Conservation (phyloP, 2,797 vertebrate genomes). For the Danio tinwini region DNA sequence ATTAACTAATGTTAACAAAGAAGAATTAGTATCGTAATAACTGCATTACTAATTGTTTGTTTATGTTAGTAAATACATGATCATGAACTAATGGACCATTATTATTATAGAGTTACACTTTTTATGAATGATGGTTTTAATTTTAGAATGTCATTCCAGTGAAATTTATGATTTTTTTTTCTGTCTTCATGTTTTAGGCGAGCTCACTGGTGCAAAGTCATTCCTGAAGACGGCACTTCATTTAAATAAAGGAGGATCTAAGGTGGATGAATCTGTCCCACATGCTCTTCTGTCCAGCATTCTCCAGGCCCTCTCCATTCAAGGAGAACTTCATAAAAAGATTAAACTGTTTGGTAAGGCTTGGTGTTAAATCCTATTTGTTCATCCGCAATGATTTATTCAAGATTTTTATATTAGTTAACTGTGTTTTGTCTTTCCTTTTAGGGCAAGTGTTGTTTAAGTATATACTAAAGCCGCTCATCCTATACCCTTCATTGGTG, state of each 20-base stretch:
- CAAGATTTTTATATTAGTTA: neutral
- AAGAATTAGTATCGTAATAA: too few species aligned
- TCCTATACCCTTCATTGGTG: slow-evolving; percentile 79
- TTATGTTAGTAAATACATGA: too few species aligned
- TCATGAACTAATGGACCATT: too few species aligned
- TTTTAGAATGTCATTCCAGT: too few species aligned
- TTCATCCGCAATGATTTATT: neutral
- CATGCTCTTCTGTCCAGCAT: slow-evolving; percentile 75
- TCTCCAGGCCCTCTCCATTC: slow-evolving; percentile 87
- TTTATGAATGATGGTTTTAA: too few species aligned
- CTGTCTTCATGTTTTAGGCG: slow-evolving; percentile 65
- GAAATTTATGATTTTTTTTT: neutral
- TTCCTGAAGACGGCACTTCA: slow-evolving; percentile 82
- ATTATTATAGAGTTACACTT: too few species aligned
- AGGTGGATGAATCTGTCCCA: slow-evolving; percentile 67
- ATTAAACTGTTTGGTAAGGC: slow-evolving; percentile 89
- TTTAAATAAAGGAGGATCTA: slow-evolving; percentile 70
- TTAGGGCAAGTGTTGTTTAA: slow-evolving; percentile 90
- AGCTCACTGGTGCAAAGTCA: slow-evolving; percentile 78
- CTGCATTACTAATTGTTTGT: too few species aligned
- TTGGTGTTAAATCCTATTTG: neutral
- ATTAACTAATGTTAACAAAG: too few species aligned
- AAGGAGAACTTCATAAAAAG: slow-evolving; percentile 88
- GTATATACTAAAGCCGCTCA: slow-evolving; percentile 87
- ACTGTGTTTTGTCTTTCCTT: slow-evolving; percentile 25